Conservation (phyloP, 2,888 invertebrate genomes). For the Crossocerus cetratus region DNA sequence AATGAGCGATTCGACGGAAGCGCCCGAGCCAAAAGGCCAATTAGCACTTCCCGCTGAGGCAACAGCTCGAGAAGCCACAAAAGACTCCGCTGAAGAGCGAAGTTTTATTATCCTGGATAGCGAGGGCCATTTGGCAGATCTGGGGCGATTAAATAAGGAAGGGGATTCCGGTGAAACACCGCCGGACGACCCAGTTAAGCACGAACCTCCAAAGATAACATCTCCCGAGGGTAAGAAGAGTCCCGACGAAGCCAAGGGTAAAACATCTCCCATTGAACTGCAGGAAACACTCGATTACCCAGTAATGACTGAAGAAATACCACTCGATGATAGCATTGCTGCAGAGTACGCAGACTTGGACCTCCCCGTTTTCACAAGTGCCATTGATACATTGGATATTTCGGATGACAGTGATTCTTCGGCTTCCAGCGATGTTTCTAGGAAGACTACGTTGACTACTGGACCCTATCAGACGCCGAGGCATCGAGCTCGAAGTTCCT, state of each 20-base stretch:
- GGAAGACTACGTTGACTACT: constrained; percentile 69
- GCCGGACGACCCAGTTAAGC: not conserved
- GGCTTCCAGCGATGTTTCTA: constrained; percentile 66
- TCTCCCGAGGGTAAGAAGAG: not conserved
- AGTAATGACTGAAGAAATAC: no score
- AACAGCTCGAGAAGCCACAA: no score
- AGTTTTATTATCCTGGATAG: not conserved
- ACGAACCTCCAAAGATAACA: not conserved
- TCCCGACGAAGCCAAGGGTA: not conserved
- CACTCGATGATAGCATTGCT: no score
- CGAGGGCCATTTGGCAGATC: not conserved
- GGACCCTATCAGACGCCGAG: constrained; percentile 69
- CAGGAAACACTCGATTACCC: not conserved
- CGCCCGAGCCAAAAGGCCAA: no score
- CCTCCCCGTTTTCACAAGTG: constrained; percentile 50
- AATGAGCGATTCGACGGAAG: no score
- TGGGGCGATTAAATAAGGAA: constrained; percentile 24
- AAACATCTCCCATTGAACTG: not conserved
- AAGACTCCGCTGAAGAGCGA: not conserved
- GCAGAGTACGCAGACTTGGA: constrained; percentile 45
- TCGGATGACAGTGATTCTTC: constrained; percentile 69
- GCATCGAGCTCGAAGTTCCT: constrained; percentile 48
- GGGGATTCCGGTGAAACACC: not conserved
- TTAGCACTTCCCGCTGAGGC: no score
- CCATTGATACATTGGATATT: constrained; percentile 53